Conservation (phyloP, 2,113 vertebrate species). For the Jaculus jaculus region DNA sequence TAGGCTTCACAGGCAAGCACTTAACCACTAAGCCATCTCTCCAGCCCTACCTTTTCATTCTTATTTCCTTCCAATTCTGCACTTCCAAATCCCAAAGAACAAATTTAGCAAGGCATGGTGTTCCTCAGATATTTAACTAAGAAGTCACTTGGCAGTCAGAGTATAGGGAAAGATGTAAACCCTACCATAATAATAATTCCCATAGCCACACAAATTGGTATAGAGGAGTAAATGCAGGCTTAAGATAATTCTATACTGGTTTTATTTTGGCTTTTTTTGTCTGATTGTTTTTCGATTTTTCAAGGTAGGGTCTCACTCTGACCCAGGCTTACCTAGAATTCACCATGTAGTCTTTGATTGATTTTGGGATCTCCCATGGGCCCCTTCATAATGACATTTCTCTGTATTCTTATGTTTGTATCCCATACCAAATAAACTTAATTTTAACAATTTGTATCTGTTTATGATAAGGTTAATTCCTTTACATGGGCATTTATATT, state of each 20-base stretch:
- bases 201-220: background rate
- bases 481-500: background rate
- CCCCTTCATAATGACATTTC: background rate
- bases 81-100: background rate
- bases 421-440: background rate
- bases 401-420: background rate
- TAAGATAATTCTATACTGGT: background rate
- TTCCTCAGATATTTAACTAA: background rate
- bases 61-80: background rate
- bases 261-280: too few species aligned
- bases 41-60: background rate
- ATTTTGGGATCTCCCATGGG: background rate
- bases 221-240: background rate
- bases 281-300: too few species aligned
- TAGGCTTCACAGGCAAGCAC: too few species aligned
- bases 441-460: background rate
- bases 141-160: background rate
- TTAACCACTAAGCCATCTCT: too few species aligned
- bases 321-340: too few species aligned
- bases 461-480: background rate
- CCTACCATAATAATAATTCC: too few species aligned
- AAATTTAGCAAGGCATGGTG: background rate
- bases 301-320: too few species aligned
- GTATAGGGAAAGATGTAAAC: background rate
- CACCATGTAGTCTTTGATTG: too few species aligned